Evolutionary conservation across 2,797 vertebrate genomes (phyloP), one percentile per base, ranked within the genome.

Genomic region (Crenichthys baileyi): DNA sequence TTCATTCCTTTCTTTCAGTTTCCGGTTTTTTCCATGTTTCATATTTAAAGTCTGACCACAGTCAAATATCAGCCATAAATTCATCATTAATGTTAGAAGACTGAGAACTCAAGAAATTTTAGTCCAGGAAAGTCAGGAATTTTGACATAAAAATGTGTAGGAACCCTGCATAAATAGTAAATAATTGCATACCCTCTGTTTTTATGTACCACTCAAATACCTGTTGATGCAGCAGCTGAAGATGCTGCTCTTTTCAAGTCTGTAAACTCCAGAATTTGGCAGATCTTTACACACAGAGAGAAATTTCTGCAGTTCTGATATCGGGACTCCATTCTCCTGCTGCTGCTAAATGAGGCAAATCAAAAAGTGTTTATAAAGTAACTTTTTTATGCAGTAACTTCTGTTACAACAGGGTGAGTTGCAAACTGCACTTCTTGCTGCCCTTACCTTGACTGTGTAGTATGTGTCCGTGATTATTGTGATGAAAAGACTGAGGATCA

Each of bases 401-500:
- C 18, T 22, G 29, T 60, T 41, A 7, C 0, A 41, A 1, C 5
- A 41, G 24, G 20, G 26, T 24, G n/a, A 8, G 22, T 48, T n/a
- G 36, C 22, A 61, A 22, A 60, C 15, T 0, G 12, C 39, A 61
- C 39, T 0, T 44, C 20, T 15, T 6, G 26, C 22, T n/a, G 74
- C 84, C 63, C 2, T 84, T 91, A 99, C 98, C 97, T 99, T 99
- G 83, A 99, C 96, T 26, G 97, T 99, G 94, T 98, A 96, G 24
- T 99, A 99, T 0, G 98, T 98, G 88, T 99, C 97, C 0, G 97
- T 99, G 91, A 99, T 99, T 72, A 96, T 79, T 2, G 95, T 96
- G 89, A 96, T 96, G 91, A 95, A 95, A 31, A 95, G 95, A 84
- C 94, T 95, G 86, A 95, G 94, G 81, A 95, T 91, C 95, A 96